Evolutionary conservation across 1,140 invertebrate species (phyloP).

Genomic region (Drosophila nikananu): DNA sequence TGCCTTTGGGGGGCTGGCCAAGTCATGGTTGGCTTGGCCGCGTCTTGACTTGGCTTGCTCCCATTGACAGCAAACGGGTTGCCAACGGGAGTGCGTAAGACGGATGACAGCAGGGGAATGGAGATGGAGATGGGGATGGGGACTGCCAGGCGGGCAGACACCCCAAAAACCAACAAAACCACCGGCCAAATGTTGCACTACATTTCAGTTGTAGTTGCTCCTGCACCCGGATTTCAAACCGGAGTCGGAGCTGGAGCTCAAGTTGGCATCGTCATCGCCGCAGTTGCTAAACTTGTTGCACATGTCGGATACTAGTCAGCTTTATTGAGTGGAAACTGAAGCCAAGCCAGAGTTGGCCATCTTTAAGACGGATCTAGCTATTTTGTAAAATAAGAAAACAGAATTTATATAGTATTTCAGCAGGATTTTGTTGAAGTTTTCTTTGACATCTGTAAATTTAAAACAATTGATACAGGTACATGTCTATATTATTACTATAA

Average conservation of each 20-base stretch:
- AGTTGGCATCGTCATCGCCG: conserved; percentile 39
- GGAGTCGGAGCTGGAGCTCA: conserved; percentile 52
- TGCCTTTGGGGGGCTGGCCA: conserved; percentile 37
- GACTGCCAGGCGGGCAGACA: conserved; percentile 30
- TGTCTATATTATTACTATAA: background rate
- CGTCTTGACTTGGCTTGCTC: conserved; percentile 46
- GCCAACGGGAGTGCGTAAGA: conserved; percentile 28
- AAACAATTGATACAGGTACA: too few species aligned
- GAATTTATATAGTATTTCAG: too few species aligned
- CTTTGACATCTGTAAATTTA: background rate
- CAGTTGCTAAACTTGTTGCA: conserved; percentile 78
- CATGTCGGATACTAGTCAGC: conserved; percentile 58
- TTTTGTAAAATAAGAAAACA: background rate
- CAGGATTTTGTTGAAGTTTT: too few species aligned
- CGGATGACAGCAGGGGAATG: conserved; percentile 5
- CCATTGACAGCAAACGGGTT: conserved; percentile 49
- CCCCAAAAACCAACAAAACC: conserved; percentile 65
- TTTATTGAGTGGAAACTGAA: conserved; percentile 50
- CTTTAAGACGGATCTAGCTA: conserved; percentile 12
- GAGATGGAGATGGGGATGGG: background rate
- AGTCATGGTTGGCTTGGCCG: conserved; percentile 63
- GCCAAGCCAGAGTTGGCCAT: conserved; percentile 13
- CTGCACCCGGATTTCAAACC: conserved; percentile 80
- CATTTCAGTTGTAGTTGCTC: conserved; percentile 63
- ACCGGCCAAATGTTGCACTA: conserved; percentile 74